Percentiles rank a stretch among this genome's conserved stretches.
These are phyloP conservation scores for Cheilosia vulpina DNA, from an alignment of 2,888 invertebrate species.

Conservation along the genomic window DNA sequence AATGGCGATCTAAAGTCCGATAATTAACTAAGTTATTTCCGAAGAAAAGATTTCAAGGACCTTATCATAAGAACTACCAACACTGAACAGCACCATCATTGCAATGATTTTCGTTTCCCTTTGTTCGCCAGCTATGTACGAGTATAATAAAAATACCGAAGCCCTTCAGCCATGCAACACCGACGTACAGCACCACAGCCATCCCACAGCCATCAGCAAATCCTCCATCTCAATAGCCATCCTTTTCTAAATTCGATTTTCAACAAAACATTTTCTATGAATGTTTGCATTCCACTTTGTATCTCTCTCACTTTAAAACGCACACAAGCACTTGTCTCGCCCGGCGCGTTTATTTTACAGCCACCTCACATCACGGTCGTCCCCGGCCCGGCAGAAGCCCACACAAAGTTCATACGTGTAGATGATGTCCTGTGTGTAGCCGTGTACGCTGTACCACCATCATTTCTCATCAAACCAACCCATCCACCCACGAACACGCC, in stretches of 20 bases:
- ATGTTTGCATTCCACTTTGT: conserved; percentile 72
- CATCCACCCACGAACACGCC: conserved; percentile 25
- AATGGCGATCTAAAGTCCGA: conserved; percentile 6
- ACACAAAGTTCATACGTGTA: conserved; percentile 42
- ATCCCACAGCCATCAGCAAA: conserved; percentile 24
- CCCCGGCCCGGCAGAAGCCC: conserved; percentile 1
- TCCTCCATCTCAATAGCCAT: conserved; percentile 65
- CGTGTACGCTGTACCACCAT: too few relatives aligned
- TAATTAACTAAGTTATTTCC: conserved; percentile 21
- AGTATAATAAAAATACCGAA: conserved; percentile 36
- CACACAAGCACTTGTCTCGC: conserved; percentile 68
- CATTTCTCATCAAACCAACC: not conserved
- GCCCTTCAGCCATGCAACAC: conserved; percentile 28
- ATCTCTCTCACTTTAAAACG: conserved; percentile 72
- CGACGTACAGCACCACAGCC: conserved; percentile 5
- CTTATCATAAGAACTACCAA: conserved; percentile 57
- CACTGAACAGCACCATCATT: conserved; percentile 56
- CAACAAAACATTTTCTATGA: conserved; percentile 71
- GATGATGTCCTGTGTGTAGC: conserved; percentile 56
- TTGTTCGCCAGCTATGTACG: conserved; percentile 51
- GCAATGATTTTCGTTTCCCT: conserved; percentile 61
- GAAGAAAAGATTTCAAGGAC: conserved; percentile 42
- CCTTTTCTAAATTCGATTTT: conserved; percentile 74
- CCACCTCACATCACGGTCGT: conserved; percentile 16
- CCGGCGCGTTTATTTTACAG: conserved; percentile 71